phyloP scores from a whole-genome alignment of 2,888 invertebrate species.

The Acronicta aceris region DNA sequence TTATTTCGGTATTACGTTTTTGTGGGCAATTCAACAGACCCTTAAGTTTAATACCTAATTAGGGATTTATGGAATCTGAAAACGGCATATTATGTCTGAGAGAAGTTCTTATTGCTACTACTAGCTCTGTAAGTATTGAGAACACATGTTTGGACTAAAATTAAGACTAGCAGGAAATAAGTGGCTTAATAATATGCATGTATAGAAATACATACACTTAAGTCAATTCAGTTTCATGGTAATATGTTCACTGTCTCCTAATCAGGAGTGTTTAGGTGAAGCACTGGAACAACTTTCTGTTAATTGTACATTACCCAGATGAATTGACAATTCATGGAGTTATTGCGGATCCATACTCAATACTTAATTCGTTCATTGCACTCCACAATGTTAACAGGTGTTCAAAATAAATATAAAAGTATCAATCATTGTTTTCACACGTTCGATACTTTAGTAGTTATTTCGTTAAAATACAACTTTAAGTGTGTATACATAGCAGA shows the following conservation, averaged over 20 bases:
- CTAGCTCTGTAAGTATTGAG: too few relatives aligned
- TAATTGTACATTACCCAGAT: constrained; percentile 22
- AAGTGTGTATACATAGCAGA: constrained; percentile 43
- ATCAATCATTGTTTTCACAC: constrained; percentile 32
- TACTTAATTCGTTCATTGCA: too few relatives aligned
- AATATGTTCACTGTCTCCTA: constrained; percentile 5
- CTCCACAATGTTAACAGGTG: too few relatives aligned
- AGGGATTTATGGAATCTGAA: neutral
- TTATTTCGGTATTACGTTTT: too few relatives aligned
- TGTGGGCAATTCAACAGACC: too few relatives aligned
- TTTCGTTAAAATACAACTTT: constrained; percentile 38
- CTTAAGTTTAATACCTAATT: neutral
- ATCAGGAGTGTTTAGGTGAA: constrained; percentile 8
- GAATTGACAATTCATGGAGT: constrained; percentile 28
- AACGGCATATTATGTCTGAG: too few relatives aligned
- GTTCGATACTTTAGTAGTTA: constrained; percentile 21
- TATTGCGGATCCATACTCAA: constrained; percentile 17
- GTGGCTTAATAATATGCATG: neutral
- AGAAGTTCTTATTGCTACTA: too few relatives aligned
- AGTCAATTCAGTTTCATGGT: constrained; percentile 1
- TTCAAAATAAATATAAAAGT: too few relatives aligned
- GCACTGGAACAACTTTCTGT: constrained; percentile 29
- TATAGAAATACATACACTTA: too few relatives aligned
- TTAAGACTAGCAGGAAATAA: too few relatives aligned
- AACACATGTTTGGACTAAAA: too few relatives aligned